Evolutionary conservation across 2,797 vertebrate species (phyloP).

Genomic region (Propithecus deckenii): DNA sequence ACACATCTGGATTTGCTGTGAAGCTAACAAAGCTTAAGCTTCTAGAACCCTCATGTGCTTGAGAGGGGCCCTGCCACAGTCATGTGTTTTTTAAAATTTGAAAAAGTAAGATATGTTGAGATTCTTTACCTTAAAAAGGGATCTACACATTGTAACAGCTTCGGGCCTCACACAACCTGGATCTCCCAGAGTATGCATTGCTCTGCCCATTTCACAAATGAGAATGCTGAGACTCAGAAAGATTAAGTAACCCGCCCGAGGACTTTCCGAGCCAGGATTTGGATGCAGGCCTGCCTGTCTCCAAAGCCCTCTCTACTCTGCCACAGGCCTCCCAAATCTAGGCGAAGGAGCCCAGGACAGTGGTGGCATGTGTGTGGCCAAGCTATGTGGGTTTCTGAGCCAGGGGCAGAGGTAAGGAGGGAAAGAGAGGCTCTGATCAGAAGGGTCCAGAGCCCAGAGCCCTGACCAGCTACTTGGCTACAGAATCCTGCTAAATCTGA

Average conservation of each 20-base stretch:
- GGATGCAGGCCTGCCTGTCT: neutral
- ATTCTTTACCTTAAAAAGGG: neutral
- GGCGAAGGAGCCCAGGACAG: neutral
- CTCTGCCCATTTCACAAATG: constrained; percentile 19
- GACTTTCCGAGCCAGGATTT: neutral
- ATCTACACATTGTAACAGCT: neutral
- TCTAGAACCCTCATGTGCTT: neutral
- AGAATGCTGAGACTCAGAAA: neutral
- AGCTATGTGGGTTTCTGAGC: neutral
- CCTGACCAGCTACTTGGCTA: neutral
- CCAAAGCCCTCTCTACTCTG: neutral
- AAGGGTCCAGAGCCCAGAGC: neutral
- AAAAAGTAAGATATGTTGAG: neutral
- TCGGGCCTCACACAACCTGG: neutral
- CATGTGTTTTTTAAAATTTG: neutral
- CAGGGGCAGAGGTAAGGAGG: neutral
- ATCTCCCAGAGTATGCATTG: neutral
- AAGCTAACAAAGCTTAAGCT: neutral
- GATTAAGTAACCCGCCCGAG: neutral
- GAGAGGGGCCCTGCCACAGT: accelerated
- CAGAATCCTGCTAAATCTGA: neutral
- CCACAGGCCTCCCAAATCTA: neutral
- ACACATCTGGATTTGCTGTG: neutral
- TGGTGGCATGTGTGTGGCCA: neutral
- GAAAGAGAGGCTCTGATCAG: constrained; percentile 16